These are phyloP conservation scores for Brachylomia viminalis DNA, from an alignment of 2,888 invertebrate genomes.

Conservation along the genomic window DNA sequence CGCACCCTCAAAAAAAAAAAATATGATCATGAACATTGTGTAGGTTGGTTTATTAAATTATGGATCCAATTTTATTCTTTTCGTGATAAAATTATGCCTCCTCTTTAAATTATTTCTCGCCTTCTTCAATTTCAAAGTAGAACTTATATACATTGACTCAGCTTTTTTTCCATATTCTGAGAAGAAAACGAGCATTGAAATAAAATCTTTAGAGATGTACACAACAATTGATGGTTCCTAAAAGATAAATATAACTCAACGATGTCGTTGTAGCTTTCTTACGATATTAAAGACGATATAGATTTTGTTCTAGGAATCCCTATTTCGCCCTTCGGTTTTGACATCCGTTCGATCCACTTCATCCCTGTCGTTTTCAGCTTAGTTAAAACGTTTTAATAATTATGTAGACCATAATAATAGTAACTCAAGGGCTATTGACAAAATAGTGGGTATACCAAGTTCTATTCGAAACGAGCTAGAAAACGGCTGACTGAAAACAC, in stretches of 20 bases:
- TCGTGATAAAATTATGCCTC: background rate
- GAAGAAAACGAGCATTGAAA: background rate
- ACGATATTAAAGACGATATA: background rate
- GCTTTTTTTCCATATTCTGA: background rate
- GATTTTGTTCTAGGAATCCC: background rate
- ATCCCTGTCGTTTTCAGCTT: background rate
- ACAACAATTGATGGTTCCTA: background rate
- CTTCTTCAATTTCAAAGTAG: background rate
- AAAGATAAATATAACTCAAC: background rate
- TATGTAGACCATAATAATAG: background rate
- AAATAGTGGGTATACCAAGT: too few relatives aligned
- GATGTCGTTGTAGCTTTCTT: background rate
- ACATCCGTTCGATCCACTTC: background rate
- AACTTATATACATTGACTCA: background rate
- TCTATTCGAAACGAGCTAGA: background rate
- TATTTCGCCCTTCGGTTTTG: background rate
- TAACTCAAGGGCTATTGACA: background rate
- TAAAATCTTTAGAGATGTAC: background rate
- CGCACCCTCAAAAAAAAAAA: too few relatives aligned
- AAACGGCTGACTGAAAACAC: background rate
- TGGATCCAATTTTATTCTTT: background rate
- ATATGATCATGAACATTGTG: background rate
- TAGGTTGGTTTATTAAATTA: conserved; percentile 1
- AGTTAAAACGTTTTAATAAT: background rate
- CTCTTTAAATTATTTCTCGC: background rate